These are phyloP conservation scores for Eidolon helvum DNA, from an alignment of 2,113 vertebrate genomes.

Conservation along the genomic window DNA sequence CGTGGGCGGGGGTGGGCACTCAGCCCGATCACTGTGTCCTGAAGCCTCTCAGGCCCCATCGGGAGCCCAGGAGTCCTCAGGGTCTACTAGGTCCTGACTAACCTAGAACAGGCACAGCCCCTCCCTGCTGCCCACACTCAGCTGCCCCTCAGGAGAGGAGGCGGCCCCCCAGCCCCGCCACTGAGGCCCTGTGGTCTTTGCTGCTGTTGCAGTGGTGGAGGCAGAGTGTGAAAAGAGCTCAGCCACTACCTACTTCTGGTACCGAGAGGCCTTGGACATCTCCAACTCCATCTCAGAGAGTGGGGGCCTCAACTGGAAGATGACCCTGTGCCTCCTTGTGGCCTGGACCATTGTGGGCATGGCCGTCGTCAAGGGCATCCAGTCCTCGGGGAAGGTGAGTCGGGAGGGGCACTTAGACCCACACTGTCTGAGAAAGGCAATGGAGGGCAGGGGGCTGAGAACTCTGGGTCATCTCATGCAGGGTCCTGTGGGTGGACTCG, in stretches of 20 bases:
- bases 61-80: not conserved
- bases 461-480: fast-evolving
- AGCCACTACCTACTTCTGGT: conserved; percentile 99
- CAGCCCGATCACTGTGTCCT: not conserved
- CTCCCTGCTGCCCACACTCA: not conserved
- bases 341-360: conserved; percentile 97
- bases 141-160: not conserved
- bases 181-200: not conserved
- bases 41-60: not conserved
- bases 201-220: conserved; percentile 88
- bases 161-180: fast-evolving
- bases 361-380: conserved; percentile 98
- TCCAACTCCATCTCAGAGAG: conserved; percentile 95
- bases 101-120: not conserved
- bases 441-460: not conserved
- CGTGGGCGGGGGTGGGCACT: not conserved
- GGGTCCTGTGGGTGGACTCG: not conserved
- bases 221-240: conserved; percentile 97
- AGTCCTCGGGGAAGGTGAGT: conserved; percentile 97
- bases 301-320: conserved; percentile 97
- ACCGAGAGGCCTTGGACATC: conserved; percentile 95
- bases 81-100: not conserved
- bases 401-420: not conserved
- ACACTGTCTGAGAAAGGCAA: not conserved
- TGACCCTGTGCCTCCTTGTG: conserved; percentile 93